These are phyloP conservation scores for Pterocles gutturalis DNA, from an alignment of 2,113 vertebrate species.

Conservation along the genomic window DNA sequence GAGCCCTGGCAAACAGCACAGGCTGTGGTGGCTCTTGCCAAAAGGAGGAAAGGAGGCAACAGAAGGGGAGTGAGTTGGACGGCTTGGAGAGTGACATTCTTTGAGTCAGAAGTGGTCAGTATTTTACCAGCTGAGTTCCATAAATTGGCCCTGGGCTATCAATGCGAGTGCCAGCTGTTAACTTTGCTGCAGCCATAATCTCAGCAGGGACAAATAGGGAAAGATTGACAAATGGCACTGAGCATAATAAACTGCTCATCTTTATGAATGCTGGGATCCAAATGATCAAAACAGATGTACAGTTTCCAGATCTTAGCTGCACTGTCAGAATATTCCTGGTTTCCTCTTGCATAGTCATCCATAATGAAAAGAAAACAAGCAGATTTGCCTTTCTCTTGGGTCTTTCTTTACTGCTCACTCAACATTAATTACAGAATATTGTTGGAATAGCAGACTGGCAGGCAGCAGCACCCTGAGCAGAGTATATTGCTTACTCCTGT, in stretches of 20 bases:
- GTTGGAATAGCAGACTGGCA: slow-evolving; percentile 61
- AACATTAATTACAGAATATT: slow-evolving; percentile 73
- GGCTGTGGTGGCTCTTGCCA: neutral
- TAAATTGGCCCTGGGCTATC: slow-evolving; percentile 71
- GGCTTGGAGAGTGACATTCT: slow-evolving; percentile 6
- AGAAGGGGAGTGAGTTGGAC: slow-evolving; percentile 45
- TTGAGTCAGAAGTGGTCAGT: slow-evolving; percentile 68
- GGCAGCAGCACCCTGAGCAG: slow-evolving; percentile 34
- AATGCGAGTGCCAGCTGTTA: slow-evolving; percentile 67
- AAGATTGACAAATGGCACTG: slow-evolving; percentile 73
- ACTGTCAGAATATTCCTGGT: slow-evolving; percentile 67
- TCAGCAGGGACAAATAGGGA: slow-evolving; percentile 72
- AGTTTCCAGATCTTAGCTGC: slow-evolving; percentile 70
- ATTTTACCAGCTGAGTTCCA: slow-evolving; percentile 66
- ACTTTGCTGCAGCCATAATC: slow-evolving; percentile 68
- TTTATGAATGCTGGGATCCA: slow-evolving; percentile 73
- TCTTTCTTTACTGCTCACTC: slow-evolving; percentile 68
- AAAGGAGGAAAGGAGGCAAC: slow-evolving; percentile 22
- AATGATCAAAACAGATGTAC: slow-evolving; percentile 76
- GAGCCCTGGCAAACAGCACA: neutral
- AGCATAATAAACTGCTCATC: slow-evolving; percentile 72
- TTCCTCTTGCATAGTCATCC: slow-evolving; percentile 63
- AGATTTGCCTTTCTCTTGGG: slow-evolving; percentile 73
- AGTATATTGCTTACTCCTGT: neutral
- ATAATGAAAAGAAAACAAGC: slow-evolving; percentile 73